Evolutionary conservation across 1,140 invertebrate genomes (phyloP).

Genomic region (Manduca sexta): DNA sequence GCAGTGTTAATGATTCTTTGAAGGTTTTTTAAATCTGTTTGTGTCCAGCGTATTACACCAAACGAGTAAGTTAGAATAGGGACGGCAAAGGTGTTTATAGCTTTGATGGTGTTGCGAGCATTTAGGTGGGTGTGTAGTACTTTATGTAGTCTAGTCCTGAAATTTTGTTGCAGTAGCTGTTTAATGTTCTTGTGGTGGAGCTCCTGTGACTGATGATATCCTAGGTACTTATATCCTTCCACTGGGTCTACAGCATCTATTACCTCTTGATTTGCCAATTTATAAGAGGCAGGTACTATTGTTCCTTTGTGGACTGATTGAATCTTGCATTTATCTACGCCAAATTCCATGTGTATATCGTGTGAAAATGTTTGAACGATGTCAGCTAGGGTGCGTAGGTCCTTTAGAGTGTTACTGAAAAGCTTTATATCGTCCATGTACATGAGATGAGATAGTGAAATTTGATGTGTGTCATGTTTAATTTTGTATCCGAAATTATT

Average conservation of each 20-base stretch:
- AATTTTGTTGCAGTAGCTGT: neutral
- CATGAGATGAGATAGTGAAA: too few species aligned
- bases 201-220: too few species aligned
- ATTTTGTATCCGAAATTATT: too few species aligned
- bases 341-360: constrained; percentile 16
- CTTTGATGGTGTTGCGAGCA: constrained; percentile 11
- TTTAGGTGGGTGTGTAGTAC: constrained; percentile 7
- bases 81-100: constrained; percentile 15
- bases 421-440: too few species aligned
- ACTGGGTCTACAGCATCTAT: too few species aligned
- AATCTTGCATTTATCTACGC: constrained; percentile 18
- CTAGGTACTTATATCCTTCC: too few species aligned
- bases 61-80: constrained; percentile 14
- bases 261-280: too few species aligned
- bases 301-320: constrained; percentile 3
- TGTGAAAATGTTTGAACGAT: constrained; percentile 10
- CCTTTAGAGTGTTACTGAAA: too few species aligned
- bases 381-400: constrained; percentile 2
- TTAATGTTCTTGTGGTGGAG: too few species aligned
- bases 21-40: constrained; percentile 6
- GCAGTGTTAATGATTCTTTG: constrained; percentile 9
- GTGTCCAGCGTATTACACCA: constrained; percentile 11
- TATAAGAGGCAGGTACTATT: too few species aligned
- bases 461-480: too few species aligned
- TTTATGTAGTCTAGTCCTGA: neutral